Evolutionary conservation across 1,140 invertebrate genomes (phyloP), one percentile per base, ranked within the genome.

Genomic region (Holotrichia oblita): DNA sequence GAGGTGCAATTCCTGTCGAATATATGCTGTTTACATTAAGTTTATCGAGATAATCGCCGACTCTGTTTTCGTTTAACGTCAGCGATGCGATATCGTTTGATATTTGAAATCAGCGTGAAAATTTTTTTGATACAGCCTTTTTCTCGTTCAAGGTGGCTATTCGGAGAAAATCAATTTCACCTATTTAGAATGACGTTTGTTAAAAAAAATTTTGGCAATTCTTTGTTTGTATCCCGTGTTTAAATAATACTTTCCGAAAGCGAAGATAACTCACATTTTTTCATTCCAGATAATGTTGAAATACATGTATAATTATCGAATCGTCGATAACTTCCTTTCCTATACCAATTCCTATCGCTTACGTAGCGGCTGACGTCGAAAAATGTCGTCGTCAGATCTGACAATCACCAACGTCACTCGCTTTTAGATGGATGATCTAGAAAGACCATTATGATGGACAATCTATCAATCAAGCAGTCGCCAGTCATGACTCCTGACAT

Each of bases 361-460:
- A 7, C 22, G 17, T 0, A 27, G 14, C 22, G 22, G 1, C 27
- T 34, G 61, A 69, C 61, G 22, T 9, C 61, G 27, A 69, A 20
- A 20, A n/a, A n/a, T n/a, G n/a, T n/a, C n/a, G n/a, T n/a, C 61
- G 61, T 69, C 61, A 69, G 22, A 69, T 69, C 61, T 69, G 61
- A 69, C 61, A 69, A 69, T 20, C 61, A 69, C 22, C 20, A 34
- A 34, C 61, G 61, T 69, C 61, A 22, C 24, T 69, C 61, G 22
- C 17, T 69, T 55, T 34, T 69, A 69, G 61, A 69, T 69, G 61
- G 61, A 69, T 69, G 61, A 69, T 69, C 61, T 69, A 69, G 61
- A 69, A 69, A 69, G 61, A 69, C 61, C 61, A 69, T 69, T 69
- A 69, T 69, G 61, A 69, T 69, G 61, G 61, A 69, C 61, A 69